phyloP scores from a whole-genome alignment of 1,140 invertebrate species.

The Hermetia illucens region DNA sequence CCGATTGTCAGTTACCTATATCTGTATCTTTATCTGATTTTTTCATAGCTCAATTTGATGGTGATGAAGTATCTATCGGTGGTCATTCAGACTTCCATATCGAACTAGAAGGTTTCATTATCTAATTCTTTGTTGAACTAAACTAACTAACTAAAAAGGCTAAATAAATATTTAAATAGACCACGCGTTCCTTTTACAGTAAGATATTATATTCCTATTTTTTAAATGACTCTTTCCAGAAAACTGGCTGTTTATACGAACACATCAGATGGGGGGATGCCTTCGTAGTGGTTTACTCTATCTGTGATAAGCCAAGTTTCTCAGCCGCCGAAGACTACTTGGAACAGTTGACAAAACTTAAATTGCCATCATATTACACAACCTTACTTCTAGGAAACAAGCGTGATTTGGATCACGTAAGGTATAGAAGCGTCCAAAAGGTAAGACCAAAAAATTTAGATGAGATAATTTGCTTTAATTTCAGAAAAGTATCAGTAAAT shows the following conservation, averaged over 20 bases:
- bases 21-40: no score
- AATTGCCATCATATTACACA: conserved; percentile 54
- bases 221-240: conserved; percentile 4
- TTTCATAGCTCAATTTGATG: no score
- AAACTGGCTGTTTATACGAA: conserved; percentile 55
- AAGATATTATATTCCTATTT: background rate
- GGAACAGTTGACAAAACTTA: conserved; percentile 50
- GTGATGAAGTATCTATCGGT: no score
- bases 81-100: no score
- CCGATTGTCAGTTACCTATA: no score
- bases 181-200: no score
- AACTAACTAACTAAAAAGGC: no score
- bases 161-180: no score
- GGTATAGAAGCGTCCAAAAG: conserved; percentile 30
- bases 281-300: conserved; percentile 73
- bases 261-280: conserved; percentile 72
- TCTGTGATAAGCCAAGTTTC: conserved; percentile 60
- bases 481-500: conserved; percentile 58
- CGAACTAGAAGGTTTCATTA: no score
- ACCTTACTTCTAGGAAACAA: conserved; percentile 69
- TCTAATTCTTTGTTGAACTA: no score
- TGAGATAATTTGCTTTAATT: conserved; percentile 1
- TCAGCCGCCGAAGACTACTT: conserved; percentile 55
- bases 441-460: background rate
- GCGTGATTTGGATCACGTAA: conserved; percentile 64